Base-by-base conservation (phyloP, 1,140 invertebrate species). In the Saccostrea echinata region DNA sequence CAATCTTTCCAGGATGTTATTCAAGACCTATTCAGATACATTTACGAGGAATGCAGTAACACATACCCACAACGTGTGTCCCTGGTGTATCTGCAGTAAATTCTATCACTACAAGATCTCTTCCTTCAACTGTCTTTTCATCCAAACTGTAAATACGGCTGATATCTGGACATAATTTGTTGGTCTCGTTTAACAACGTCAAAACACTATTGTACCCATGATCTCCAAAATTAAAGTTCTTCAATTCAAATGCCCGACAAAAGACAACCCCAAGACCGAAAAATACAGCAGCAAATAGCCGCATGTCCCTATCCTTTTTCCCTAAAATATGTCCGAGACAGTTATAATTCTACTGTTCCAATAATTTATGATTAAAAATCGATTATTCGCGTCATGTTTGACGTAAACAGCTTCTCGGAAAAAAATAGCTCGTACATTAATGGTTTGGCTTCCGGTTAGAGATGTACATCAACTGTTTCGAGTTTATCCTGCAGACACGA, bases 31-130 rank as follows among this genome's bases (percentile, higher is more conserved):
- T n/a, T n/a, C n/a, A n/a, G n/a, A n/a, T n/a, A n/a, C n/a, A n/a
- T n/a, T n/a, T n/a, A n/a, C n/a, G n/a, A n/a, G n/a, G n/a, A n/a
- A n/a, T n/a, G n/a, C n/a, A n/a, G n/a, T n/a, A n/a, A n/a, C 43
- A 68, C 81, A 43, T 84, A 87, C 86, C 81, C 55, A 55, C 53
- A 13, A 51, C 24, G 30, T 87, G 86, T 64, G 21, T 43, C 61
- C 86, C 86, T 12, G 81, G 80, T 8, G 43, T 68, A 33, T 27
- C 35, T 64, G 76, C 35, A 12, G 81, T 83, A 51, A 87, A 87
- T 68, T 87, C 86, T 30, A 87, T 87, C 3, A 87, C 86, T 12
- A 80, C 35, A 33, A 87, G 81, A 24, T 61, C 80, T 83, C 80
- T 33, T 0, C 81, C 86, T 51, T 87, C 55, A 4, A 61, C 76